A percentile compares a stretch with the other conserved stretches of the same genome.
These are phyloP conservation scores for Malaclemys terrapin DNA, from an alignment of 2,113 vertebrate species.

Conservation along the genomic window DNA sequence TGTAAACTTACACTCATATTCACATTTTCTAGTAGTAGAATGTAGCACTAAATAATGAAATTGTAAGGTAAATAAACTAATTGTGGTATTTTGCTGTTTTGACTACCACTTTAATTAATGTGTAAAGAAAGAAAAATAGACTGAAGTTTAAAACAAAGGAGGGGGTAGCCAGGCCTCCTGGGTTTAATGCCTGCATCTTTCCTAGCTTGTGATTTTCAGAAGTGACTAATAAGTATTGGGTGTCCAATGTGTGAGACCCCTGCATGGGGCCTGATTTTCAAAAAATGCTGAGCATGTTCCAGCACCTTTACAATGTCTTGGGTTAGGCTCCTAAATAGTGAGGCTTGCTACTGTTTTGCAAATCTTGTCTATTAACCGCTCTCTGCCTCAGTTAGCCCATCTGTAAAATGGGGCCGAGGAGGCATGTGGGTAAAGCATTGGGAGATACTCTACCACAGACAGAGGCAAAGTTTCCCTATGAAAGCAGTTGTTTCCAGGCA, in stretches of 20 bases:
- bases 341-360: background rate
- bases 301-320: background rate
- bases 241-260: background rate
- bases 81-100: background rate
- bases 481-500: background rate
- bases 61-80: background rate
- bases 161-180: background rate
- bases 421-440: background rate
- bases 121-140: background rate
- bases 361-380: background rate
- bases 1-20: too few relatives aligned
- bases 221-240: background rate
- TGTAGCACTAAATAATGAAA: background rate
- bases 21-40: background rate
- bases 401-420: background rate
- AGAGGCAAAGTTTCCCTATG: background rate
- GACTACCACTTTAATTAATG: background rate
- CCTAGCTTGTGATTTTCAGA: background rate
- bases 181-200: background rate
- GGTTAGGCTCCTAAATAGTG: background rate
- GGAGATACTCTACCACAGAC: background rate
- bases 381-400: background rate
- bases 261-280: background rate
- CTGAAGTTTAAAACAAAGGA: background rate
- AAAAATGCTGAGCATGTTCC: background rate